Evolutionary conservation across 2,113 vertebrate species (phyloP), one percentile per base, ranked within the genome.

Genomic region (Paracanthobrama guichenoti): DNA sequence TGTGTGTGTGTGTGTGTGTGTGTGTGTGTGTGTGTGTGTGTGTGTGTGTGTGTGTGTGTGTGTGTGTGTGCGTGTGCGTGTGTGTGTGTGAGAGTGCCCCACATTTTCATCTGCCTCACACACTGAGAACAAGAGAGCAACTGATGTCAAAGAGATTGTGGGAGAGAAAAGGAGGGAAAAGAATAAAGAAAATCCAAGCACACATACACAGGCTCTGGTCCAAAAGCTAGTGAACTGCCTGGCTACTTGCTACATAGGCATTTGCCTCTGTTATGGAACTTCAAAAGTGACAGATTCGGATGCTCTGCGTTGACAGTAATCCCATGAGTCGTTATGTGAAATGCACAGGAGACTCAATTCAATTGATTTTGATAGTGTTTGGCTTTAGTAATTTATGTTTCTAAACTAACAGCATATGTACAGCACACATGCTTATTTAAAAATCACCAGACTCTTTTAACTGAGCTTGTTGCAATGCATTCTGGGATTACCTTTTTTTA

Each of bases 31-130:
- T 72, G 53, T 69, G 78, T 44, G 72, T 3, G 57, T 42, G 35
- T 87, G 78, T 64, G 46, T n/a, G 6, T 50, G 24, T 48, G 77
- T 88, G 53, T 50, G 31, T 87, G 79, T 72, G 53, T 69, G 78
- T 44, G 72, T 3, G 57, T 42, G 35, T 87, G 78, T 64, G 46
- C n/a, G n/a, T n/a, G n/a, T n/a, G n/a, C n/a, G n/a, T n/a, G n/a
- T n/a, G n/a, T n/a, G n/a, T n/a, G n/a, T n/a, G n/a, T n/a, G 28
- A 7, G 42, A 72, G 11, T 62, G 14, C 6, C 55, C 39, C 26
- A 66, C 44, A 86, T 62, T 83, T 44, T 83, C 31, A 86, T 28
- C 39, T 24, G 55, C 35, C 42, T 48, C 31, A 69, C 10, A 84
- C 44, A 79, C 46, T 22, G 39, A 81, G 24, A 53, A 57, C 26